Base-by-base conservation (phyloP, 2,797 vertebrate species). In the Sebastes oblongus region DNA sequence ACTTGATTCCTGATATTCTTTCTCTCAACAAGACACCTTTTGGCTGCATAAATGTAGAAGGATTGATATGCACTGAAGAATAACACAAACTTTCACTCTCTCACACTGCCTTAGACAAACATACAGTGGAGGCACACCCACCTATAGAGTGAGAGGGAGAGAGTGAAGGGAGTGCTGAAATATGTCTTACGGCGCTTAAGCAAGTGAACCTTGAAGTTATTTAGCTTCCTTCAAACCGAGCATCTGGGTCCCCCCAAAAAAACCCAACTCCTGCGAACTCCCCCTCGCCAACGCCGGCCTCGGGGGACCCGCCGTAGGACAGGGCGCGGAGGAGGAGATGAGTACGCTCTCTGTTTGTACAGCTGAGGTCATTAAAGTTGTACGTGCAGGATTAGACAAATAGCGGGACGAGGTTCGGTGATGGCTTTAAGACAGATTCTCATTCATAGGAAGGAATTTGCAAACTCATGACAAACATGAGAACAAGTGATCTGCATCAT, bases 191-290 rank as follows among this genome's bases (percentile, higher is more conserved):
- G 80, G 88, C 78, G 78, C 82, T 94, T 83, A 87, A 91, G 77
- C 83, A 92, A 90, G 85, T 92, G 91, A 92, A 91, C 91, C 91
- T 88, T 92, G 61, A 93, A 93, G 90, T 93, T 93, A 90, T 92
- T 93, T 83, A 87, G 92, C 91, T 94, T 89, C 92, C 86, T 91
- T 90, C 75, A 54, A 90, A 88, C 80, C 80, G 34, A 88, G 88
- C 91, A 94, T 93, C 90, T 88, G 88, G 91, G 90, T 85, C 78
- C 70, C 74, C 77, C 67, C 7, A 32, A n/a, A 68, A 82, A 65
- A 39, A 1, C 61, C 66, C n/a, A 13, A 72, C 80, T 82, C 74
- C 77, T 42, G 42, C 75, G 24, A 24, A 24, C 24, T 24, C 24
- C 24, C 24, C 78, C 70, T 70, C 79, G 2, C 83, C 68, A 82